Percentiles rank a stretch among this genome's conserved stretches.
These are phyloP conservation scores for Polypedilum vanderplanki DNA, from an alignment of 1,140 invertebrate species.

Conservation along the genomic window DNA sequence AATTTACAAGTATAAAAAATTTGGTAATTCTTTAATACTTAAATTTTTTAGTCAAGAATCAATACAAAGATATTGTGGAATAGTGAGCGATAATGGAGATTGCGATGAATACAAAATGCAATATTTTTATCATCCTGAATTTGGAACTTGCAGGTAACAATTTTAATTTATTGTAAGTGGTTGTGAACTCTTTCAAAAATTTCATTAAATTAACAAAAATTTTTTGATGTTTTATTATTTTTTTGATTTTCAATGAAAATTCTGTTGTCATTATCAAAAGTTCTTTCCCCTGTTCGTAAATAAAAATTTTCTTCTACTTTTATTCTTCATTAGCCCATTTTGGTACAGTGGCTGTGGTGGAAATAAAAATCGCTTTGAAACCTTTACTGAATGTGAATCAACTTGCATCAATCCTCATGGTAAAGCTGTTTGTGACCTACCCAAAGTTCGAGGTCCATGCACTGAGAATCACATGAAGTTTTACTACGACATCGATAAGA, in stretches of 20 bases:
- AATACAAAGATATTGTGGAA: constrained; percentile 61
- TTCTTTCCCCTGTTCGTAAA: no score
- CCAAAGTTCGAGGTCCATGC: constrained; percentile 61
- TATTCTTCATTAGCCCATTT: constrained; percentile 66
- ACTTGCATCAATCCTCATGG: constrained; percentile 58
- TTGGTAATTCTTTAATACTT: not conserved
- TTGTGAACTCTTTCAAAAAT: no score
- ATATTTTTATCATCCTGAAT: constrained; percentile 83
- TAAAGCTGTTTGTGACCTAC: constrained; percentile 54
- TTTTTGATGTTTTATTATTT: no score
- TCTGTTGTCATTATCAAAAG: no score
- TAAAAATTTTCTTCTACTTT: no score
- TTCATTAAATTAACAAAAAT: no score
- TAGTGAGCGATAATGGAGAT: constrained; percentile 66
- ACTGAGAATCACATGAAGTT: constrained; percentile 54
- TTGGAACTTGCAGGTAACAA: constrained; percentile 74
- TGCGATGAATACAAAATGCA: constrained; percentile 79
- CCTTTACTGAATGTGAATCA: constrained; percentile 70
- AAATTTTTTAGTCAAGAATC: constrained; percentile 45
- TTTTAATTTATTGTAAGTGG: no score
- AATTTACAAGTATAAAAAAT: no score
- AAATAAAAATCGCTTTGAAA: constrained; percentile 83
- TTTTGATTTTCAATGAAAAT: no score
- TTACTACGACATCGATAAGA: constrained; percentile 53
- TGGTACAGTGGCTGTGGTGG: constrained; percentile 79